Base-by-base conservation (phyloP, 1,140 invertebrate genomes). In the Rhopalosiphum padi region DNA sequence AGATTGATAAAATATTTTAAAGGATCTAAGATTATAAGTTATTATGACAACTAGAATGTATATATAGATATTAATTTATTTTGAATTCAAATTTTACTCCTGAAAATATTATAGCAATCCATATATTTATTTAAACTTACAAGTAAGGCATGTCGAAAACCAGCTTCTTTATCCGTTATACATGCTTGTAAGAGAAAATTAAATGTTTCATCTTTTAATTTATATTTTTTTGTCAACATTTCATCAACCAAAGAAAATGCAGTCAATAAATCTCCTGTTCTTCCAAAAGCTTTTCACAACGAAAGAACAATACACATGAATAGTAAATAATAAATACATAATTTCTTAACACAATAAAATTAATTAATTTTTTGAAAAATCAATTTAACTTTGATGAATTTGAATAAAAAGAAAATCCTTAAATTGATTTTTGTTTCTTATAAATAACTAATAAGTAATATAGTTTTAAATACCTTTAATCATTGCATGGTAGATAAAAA, bases 191-290 rank as follows among this genome's bases (percentile, higher is more conserved):
- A 95, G 22, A 99, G 95, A 95, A 97, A 97, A 95, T 97, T 97
- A 87, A 97, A 97, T 6, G 97, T 98, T 82, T 97, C 96, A 21
- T 96, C 95, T 94, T 96, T 96, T n/a, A 97, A 95, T 88, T 95
- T 95, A n/a, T 97, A 95, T 90, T 96, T 95, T 90, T 97, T 97
- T 55, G 96, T 95, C 2, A 95, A 94, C 97, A 98, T 98, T 96
- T 98, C 97, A 96, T 99, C 98, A 22, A 97, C 97, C 91, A 99
- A 95, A 94, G 96, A 94, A 95, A 98, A 98, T 15, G 98, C 97
- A 90, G 96, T 97, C 89, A 96, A 94, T 25, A 98, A 94, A 95
- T 98, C 97, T 11, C 97, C 97, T 95, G 97, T 97, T 94, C 97
- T 95, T 7, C 97, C 98, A 96, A 98, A 99, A 7, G 98, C 98